phyloP scores from a whole-genome alignment of 2,113 vertebrate species.

The Porphyrio hochstetteri region DNA sequence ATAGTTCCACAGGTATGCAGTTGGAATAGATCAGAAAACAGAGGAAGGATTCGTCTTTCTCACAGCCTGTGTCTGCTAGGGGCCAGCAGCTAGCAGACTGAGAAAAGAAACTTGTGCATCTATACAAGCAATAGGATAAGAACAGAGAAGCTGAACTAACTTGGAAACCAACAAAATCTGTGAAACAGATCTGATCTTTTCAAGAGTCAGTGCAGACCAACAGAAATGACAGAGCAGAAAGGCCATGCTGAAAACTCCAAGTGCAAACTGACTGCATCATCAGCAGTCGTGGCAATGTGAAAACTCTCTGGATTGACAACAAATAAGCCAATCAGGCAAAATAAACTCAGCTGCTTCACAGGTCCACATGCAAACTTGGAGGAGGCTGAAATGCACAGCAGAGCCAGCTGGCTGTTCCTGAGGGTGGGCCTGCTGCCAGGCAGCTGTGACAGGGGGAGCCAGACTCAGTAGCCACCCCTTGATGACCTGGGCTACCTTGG shows the following conservation, averaged over 20 bases:
- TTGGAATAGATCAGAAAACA: neutral
- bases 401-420: constrained; percentile 48
- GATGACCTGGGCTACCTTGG: constrained; percentile 25
- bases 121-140: neutral
- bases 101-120: neutral
- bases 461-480: constrained; percentile 27
- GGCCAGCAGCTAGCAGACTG: neutral
- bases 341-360: constrained; percentile 30
- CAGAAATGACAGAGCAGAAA: neutral
- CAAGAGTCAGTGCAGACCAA: neutral
- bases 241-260: neutral
- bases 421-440: constrained; percentile 15
- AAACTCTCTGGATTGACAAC: constrained; percentile 2
- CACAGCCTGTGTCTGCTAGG: neutral
- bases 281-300: neutral
- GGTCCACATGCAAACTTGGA: neutral
- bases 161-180: constrained; percentile 1
- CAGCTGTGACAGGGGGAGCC: constrained; percentile 28
- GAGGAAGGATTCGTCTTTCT: neutral
- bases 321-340: neutral
- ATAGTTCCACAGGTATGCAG: neutral
- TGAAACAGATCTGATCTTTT: neutral
- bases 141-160: constrained; percentile 9
- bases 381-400: neutral
- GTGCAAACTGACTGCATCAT: neutral